Conservation (phyloP, 2,113 vertebrate genomes). For the Isichthys henryi region DNA sequence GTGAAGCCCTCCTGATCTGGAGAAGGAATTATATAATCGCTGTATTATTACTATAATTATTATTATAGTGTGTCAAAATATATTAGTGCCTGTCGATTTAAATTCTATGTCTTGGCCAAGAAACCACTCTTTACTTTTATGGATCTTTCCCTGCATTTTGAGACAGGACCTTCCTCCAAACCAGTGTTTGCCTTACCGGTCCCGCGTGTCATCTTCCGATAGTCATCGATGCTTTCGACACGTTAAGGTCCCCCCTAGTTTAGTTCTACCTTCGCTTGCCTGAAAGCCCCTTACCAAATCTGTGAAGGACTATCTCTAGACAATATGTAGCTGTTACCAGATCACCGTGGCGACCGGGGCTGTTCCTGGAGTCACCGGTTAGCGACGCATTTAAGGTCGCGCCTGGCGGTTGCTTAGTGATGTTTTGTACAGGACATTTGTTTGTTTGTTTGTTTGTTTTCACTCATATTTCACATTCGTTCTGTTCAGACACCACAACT, state of each 20-base stretch:
- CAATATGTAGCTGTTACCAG: slow-evolving; percentile 67
- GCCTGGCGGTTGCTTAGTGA: slow-evolving; percentile 41
- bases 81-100: slow-evolving; percentile 37
- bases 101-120: slow-evolving; percentile 38
- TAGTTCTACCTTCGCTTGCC: slow-evolving; percentile 32
- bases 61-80: slow-evolving; percentile 45
- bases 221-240: slow-evolving; percentile 55
- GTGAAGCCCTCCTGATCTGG: slow-evolving; percentile 82
- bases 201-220: slow-evolving; percentile 60
- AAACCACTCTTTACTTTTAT: slow-evolving; percentile 51
- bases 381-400: slow-evolving; percentile 45
- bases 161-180: slow-evolving; percentile 57
- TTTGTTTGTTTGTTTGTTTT: slow-evolving; percentile 46
- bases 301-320: slow-evolving; percentile 68
- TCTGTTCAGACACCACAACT: slow-evolving; percentile 31
- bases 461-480: slow-evolving; percentile 49
- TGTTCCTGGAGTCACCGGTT: slow-evolving; percentile 46
- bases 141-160: slow-evolving; percentile 27
- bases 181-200: slow-evolving; percentile 59
- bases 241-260: slow-evolving; percentile 40
- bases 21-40: slow-evolving; percentile 26
- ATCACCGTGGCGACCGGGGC: slow-evolving; percentile 57
- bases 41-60: slow-evolving; percentile 44
- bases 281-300: slow-evolving; percentile 53
- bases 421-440: slow-evolving; percentile 22